Base-by-base conservation (phyloP, 2,797 vertebrate genomes). In the Varecia variegata region DNA sequence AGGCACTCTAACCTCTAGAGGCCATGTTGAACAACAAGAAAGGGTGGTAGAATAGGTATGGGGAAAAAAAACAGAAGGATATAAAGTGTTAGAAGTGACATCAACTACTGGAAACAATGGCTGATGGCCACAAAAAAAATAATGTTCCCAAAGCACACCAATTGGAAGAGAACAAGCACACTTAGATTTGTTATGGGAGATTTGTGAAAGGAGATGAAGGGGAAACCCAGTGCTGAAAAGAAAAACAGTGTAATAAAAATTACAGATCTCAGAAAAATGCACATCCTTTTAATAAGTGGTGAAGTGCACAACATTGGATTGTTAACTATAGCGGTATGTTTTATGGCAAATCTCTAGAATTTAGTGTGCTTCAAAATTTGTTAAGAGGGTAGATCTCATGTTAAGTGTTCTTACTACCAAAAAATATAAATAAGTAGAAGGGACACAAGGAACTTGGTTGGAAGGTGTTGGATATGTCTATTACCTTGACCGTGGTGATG, bases 201-300 rank as follows among this genome's bases (percentile, higher is more conserved):
- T 93, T 67, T 87, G 17, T 84, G 45, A 94, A 89, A 90, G 30
- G 62, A 95, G 47, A 88, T 12, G 6, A 88, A 67, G 14, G 14
- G 6, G 40, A 65, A 92, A 65, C 4, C 14, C 2, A 67, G 38
- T 89, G 4, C 50, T 83, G 38, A 50, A 89, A 90, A n/a, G 52
- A 52, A 94, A 13, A 27, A 85, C 89, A 67, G 43, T 30, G 9
- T 47, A 74, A 82, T 81, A 68, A 93, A 90, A 96, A 95, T 73
- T 67, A 52, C 12, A 4, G 7, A 40, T 35, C 52, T 87, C 58
- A 68, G 80, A 91, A 94, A 94, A 94, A 85, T 14, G 65, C 47
- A 60, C 27, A 70, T 70, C 30, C 47, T 43, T 23, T 92, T 27
- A 60, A 84, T 79, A 93, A 79, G 62, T 65, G 14, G 73, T 73